These are phyloP conservation scores for Dipodomys ordii DNA, from an alignment of 2,113 vertebrate species.

Conservation along the genomic window DNA sequence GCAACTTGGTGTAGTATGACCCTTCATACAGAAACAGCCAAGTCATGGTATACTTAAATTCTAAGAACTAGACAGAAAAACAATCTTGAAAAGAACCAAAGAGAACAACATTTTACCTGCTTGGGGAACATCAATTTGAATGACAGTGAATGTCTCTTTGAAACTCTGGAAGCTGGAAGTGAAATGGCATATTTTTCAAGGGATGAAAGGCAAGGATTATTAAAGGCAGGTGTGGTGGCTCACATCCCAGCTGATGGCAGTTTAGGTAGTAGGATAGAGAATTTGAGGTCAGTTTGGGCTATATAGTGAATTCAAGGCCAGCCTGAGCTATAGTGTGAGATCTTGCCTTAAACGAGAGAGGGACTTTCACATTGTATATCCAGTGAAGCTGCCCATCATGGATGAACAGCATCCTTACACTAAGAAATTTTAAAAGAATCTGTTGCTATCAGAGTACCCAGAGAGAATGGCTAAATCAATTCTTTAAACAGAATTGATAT, in stretches of 20 bases:
- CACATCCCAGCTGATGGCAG: background rate
- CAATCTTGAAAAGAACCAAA: background rate
- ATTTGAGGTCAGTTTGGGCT: background rate
- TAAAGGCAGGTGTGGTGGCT: background rate
- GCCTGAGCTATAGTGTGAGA: background rate
- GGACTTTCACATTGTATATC: background rate
- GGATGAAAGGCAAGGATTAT: background rate
- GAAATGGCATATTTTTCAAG: background rate
- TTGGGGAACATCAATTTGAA: background rate
- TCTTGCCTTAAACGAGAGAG: background rate
- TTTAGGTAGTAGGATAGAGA: background rate
- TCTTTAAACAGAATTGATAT: background rate
- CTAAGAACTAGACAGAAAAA: background rate
- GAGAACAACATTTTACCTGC: background rate
- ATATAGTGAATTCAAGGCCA: background rate
- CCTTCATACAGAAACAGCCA: background rate
- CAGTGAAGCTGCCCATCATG: background rate
- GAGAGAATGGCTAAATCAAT: background rate
- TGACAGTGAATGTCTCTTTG: background rate
- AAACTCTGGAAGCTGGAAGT: background rate
- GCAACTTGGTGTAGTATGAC: background rate
- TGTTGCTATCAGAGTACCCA: background rate
- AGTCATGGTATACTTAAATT: background rate
- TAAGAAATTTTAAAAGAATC: background rate
- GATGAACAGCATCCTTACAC: background rate